Base-by-base conservation (phyloP, 2,888 invertebrate genomes). In the Chloroclystis v-ata region DNA sequence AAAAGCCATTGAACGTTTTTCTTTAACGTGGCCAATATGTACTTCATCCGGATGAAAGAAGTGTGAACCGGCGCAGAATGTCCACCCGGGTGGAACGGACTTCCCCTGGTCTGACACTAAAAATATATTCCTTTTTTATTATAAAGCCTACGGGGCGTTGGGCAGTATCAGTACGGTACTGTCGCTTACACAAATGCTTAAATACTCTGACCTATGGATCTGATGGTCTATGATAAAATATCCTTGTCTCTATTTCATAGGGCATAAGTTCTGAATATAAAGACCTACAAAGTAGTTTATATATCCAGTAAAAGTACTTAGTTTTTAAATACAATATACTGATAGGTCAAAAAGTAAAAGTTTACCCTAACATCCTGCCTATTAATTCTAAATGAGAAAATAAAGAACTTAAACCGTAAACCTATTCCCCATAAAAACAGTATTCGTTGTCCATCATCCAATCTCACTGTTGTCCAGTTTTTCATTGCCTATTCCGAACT, bases 1-100 rank as follows among this genome's bases (percentile, higher is more conserved):
- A 72, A 67, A 65, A 65, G 57, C 61, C 50, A 57, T 49, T 54
- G 61, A 55, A 47, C 61, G 63, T 61, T 61, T 66, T 60, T 59
- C 85, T 86, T 85, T 85, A 76, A 86, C 83, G 84, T 82, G 67
- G 71, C 69, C 45, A 49, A 44, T 82, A 82, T 83, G 83, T 80
- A 76, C 71, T 80, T 72, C 66, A 61, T 67, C 68, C 69, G 54
- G 73, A 75, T 82, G 78, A 78, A 82, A 82, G 82, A 83, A 83
- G 76, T 77, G 82, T 81, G 72, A 81, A 81, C 52, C 80, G 72
- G 77, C 59, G 78, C 75, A 82, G 75, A 72, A 67, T 68, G 68
- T 70, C 63, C 79, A 79, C 70, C 81, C 82, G 81, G 80, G 79
- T 82, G 47, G 49, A 49, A 42, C n/a, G 20, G 74, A 75, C 74